Conservation (phyloP, 2,888 invertebrate species). For the Halocaridina rubra region DNA sequence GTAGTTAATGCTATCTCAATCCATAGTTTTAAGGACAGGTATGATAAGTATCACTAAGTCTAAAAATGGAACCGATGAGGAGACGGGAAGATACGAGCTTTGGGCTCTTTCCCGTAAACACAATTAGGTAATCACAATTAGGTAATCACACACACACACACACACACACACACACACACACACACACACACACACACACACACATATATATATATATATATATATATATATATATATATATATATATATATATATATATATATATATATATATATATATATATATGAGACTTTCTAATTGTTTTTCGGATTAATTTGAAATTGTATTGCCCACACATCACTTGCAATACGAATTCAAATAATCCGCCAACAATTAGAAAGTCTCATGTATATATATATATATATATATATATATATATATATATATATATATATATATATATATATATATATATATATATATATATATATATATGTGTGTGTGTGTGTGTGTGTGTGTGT, state of each 20-base stretch:
- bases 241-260: neutral
- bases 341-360: no score
- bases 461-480: conserved; percentile 24
- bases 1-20: no score
- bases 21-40: no score
- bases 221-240: neutral
- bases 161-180: neutral
- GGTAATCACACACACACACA: neutral
- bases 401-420: conserved; percentile 20
- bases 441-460: conserved; percentile 22
- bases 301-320: neutral
- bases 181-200: neutral
- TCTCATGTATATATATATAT: neutral
- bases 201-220: neutral
- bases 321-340: no score
- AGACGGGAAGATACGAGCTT: neutral
- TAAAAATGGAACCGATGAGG: neutral
- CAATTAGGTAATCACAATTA: no score
- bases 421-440: conserved; percentile 1
- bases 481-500: neutral
- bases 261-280: neutral
- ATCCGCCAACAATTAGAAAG: no score
- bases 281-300: neutral
- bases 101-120: neutral
- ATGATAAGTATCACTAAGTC: no score